Evolutionary conservation across 2,888 invertebrate species (phyloP).

Genomic region (Trichacis sp.): DNA sequence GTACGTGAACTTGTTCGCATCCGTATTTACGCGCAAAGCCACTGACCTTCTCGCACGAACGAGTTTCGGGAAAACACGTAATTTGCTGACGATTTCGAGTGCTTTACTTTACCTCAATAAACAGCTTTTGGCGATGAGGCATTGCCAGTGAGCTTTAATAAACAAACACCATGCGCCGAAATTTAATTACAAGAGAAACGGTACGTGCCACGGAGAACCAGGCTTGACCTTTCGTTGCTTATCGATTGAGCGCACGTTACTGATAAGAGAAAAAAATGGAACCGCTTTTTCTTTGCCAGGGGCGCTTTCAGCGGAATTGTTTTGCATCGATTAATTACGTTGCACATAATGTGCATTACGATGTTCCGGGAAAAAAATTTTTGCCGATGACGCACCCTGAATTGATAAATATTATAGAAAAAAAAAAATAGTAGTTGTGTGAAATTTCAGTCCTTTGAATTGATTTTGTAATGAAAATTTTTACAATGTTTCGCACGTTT

Average conservation of each 20-base stretch:
- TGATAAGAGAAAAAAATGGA: too few species aligned
- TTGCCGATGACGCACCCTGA: too few species aligned
- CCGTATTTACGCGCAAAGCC: slow-evolving; percentile 21
- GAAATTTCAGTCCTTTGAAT: too few species aligned
- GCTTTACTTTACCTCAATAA: neutral
- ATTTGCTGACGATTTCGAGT: slow-evolving; percentile 11
- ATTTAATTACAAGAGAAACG: neutral
- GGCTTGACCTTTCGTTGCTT: neutral
- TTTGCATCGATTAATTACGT: neutral
- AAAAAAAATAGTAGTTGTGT: too few species aligned
- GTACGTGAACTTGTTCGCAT: slow-evolving; percentile 5
- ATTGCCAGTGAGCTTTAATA: neutral
- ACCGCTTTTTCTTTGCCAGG: neutral
- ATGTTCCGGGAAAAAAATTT: too few species aligned
- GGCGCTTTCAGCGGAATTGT: neutral
- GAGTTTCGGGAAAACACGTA: slow-evolving; percentile 22
- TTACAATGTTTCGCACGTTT: too few species aligned
- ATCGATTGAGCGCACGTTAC: neutral
- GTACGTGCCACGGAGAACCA: neutral
- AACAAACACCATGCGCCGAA: neutral
- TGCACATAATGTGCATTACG: too few species aligned
- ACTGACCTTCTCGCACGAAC: slow-evolving; percentile 7
- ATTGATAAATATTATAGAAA: too few species aligned
- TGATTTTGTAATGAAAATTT: too few species aligned
- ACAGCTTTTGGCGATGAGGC: neutral